Percentiles rank a stretch among this genome's conserved stretches.
phyloP scores from a whole-genome alignment of 2,113 vertebrate species.

The Callospermophilus lateralis region DNA sequence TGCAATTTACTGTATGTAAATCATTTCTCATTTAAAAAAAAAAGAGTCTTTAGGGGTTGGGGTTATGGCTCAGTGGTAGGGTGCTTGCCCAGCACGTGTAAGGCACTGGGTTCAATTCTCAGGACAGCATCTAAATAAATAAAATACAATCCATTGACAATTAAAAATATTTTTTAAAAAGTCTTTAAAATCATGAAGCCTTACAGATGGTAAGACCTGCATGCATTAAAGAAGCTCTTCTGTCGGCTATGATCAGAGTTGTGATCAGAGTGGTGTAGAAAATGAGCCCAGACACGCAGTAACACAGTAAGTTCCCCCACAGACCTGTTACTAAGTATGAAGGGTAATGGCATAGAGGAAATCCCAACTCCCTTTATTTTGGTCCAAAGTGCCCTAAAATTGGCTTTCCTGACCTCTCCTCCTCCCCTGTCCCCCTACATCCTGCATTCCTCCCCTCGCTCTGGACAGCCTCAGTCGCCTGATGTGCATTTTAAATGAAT shows the following conservation, averaged over 20 bases:
- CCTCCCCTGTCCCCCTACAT: no score
- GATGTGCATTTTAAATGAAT: slow-evolving; percentile 4
- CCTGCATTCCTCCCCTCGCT: background rate
- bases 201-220: background rate
- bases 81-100: no score
- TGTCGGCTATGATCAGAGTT: background rate
- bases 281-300: background rate
- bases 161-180: no score
- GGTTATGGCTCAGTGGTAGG: no score
- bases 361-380: background rate
- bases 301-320: no score
- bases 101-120: no score
- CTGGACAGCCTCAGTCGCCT: background rate
- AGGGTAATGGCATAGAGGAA: no score
- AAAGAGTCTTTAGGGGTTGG: background rate
- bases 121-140: no score
- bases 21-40: background rate
- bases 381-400: background rate
- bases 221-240: background rate
- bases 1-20: background rate
- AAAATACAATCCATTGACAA: no score
- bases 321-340: background rate
- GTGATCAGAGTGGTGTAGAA: no score
- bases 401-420: background rate
- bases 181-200: background rate